phyloP scores from a whole-genome alignment of 2,797 vertebrate species.

The Pangasius mekongensis region DNA sequence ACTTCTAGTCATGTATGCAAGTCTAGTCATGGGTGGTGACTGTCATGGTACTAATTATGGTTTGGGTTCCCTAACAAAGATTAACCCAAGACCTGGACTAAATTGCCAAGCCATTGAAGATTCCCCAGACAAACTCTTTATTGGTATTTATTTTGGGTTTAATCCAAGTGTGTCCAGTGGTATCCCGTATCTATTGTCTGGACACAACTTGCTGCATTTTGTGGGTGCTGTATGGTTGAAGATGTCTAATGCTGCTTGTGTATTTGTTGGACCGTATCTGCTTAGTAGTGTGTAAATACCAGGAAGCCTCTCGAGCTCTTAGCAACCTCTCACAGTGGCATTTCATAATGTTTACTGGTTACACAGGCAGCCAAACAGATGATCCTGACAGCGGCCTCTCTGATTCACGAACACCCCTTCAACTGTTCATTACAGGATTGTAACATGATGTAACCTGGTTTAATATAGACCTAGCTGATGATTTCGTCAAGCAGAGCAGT shows the following conservation, averaged over 20 bases:
- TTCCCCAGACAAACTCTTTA: not conserved
- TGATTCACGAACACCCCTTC: conserved; percentile 25
- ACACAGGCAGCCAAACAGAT: conserved; percentile 37
- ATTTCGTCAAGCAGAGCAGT: not conserved
- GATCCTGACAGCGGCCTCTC: conserved; percentile 29
- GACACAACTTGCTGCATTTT: not conserved
- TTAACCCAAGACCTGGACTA: not conserved
- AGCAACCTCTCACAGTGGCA: conserved; percentile 38
- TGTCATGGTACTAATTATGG: not conserved
- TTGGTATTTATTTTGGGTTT: not conserved
- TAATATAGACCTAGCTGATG: not conserved
- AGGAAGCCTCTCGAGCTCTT: conserved; percentile 12
- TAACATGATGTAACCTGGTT: conserved; percentile 5
- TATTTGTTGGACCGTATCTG: conserved; percentile 12
- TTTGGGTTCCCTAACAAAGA: not conserved
- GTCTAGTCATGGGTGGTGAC: conserved; percentile 5
- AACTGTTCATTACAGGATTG: conserved; percentile 19
- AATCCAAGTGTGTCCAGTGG: not conserved
- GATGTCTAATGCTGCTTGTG: not conserved
- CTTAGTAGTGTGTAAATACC: conserved; percentile 18
- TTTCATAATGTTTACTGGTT: conserved; percentile 41
- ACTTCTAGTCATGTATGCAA: not conserved
- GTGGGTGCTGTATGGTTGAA: not conserved
- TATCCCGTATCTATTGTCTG: not conserved
- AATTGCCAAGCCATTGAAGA: not conserved